These are phyloP conservation scores for Acrobasis suavella DNA, from an alignment of 2,888 invertebrate species.

Conservation along the genomic window DNA sequence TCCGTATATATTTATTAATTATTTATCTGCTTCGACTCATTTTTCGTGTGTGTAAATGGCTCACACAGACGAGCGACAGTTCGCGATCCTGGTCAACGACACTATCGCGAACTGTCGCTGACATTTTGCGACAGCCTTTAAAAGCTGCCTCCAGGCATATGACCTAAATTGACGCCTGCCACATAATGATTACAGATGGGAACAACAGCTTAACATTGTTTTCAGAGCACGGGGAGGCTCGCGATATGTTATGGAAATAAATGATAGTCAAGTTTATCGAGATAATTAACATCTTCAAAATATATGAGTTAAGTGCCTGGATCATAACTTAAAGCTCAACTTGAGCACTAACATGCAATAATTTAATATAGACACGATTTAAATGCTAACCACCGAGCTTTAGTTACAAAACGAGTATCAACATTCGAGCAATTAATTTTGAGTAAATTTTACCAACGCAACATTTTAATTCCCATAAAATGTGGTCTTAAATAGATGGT, in stretches of 20 bases:
- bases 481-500: background rate
- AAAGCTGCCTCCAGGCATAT: too few relatives aligned
- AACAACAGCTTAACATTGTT: too few relatives aligned
- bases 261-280: background rate
- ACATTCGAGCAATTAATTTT: background rate
- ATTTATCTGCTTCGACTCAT: too few relatives aligned
- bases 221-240: too few relatives aligned
- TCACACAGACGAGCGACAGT: too few relatives aligned
- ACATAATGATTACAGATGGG: too few relatives aligned
- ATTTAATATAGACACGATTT: background rate
- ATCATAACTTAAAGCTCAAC: constrained; percentile 13
- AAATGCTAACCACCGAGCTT: background rate
- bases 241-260: too few relatives aligned
- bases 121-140: too few relatives aligned
- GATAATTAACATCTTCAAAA: background rate
- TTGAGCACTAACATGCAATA: background rate
- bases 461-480: background rate
- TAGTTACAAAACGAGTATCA: background rate
- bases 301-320: background rate
- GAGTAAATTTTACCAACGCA: background rate
- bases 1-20: too few relatives aligned
- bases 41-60: background rate
- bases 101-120: too few relatives aligned
- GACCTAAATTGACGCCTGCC: too few relatives aligned
- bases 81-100: too few relatives aligned